Evolutionary conservation across 2,113 vertebrate genomes (phyloP).

Genomic region (Agapornis roseicollis): DNA sequence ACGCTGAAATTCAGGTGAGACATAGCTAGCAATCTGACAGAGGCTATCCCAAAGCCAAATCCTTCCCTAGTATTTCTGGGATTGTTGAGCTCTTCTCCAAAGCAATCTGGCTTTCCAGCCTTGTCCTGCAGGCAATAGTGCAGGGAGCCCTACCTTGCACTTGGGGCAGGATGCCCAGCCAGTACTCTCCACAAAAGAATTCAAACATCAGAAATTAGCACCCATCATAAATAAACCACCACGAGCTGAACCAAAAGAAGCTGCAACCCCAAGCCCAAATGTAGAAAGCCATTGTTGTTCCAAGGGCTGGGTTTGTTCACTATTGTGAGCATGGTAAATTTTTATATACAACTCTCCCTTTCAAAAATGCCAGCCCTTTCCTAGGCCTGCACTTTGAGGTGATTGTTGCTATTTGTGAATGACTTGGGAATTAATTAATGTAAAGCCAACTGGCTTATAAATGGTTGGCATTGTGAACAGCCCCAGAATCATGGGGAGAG

Average conservation of each 20-base stretch:
- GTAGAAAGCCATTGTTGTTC: not conserved
- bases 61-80: not conserved
- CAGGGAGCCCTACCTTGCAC: not conserved
- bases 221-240: not conserved
- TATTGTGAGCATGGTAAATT: slow-evolving; percentile 56
- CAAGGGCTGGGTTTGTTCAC: not conserved
- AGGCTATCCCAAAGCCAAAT: not conserved
- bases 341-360: slow-evolving; percentile 67
- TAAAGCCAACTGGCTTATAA: slow-evolving; percentile 74
- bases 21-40: not conserved
- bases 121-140: not conserved
- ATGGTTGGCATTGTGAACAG: slow-evolving; percentile 72
- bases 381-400: slow-evolving; percentile 59
- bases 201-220: not conserved
- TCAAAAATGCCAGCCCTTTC: slow-evolving; percentile 66
- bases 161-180: not conserved
- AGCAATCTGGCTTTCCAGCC: not conserved
- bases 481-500: slow-evolving; percentile 40
- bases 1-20: not conserved
- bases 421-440: slow-evolving; percentile 76
- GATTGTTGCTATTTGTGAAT: slow-evolving; percentile 76
- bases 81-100: not conserved
- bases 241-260: not conserved
- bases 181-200: not conserved
- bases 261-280: fast-evolving